phyloP scores from a whole-genome alignment of 2,797 vertebrate genomes.

The Anabacerthia variegaticeps region DNA sequence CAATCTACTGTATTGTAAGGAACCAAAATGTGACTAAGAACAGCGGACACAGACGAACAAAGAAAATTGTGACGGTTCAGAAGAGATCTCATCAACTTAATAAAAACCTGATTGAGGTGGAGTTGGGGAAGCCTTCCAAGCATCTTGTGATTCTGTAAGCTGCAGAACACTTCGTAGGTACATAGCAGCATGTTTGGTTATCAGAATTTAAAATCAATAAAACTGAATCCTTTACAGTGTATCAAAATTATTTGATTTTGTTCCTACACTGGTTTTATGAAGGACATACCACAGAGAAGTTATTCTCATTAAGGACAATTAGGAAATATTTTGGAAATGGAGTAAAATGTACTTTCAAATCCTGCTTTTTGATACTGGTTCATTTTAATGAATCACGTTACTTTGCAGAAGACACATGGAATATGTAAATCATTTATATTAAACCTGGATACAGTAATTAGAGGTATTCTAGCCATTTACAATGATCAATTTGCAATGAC shows the following conservation, averaged over 20 bases:
- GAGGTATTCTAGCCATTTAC: not conserved
- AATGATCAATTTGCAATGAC: not conserved
- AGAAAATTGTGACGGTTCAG: not conserved
- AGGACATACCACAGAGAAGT: not conserved
- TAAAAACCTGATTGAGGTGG: not conserved
- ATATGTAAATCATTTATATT: not conserved
- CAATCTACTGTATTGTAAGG: not conserved
- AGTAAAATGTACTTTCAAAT: not conserved
- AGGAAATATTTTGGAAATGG: not conserved
- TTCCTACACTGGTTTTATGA: not conserved
- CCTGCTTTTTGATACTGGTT: not conserved
- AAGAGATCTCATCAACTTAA: not conserved
- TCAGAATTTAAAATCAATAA: not conserved
- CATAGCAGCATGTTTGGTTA: not conserved
- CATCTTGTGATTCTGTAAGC: not conserved
- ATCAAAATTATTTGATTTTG: not conserved
- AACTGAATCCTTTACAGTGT: not conserved
- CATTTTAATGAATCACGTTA: not conserved
- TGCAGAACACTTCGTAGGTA: not conserved
- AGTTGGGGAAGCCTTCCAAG: not conserved
- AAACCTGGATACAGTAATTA: not conserved
- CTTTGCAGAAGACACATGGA: not conserved
- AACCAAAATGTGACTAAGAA: not conserved
- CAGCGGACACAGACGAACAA: not conserved
- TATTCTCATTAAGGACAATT: not conserved